Base-by-base conservation (phyloP, 2,113 vertebrate genomes). In the Lasiurus borealis region DNA sequence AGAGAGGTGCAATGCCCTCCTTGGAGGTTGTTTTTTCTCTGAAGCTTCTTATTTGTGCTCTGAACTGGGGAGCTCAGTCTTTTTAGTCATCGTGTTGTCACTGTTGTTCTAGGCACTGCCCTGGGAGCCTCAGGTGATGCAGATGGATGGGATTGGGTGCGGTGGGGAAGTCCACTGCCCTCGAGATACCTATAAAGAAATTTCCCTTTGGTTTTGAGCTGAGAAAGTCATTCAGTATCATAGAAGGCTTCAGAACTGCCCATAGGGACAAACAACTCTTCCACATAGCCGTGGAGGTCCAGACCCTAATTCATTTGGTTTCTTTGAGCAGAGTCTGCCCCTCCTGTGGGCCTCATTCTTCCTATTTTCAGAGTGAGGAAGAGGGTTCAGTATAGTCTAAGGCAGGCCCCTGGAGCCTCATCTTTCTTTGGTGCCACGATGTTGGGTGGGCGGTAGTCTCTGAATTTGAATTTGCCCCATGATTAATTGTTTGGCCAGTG, bases 41-140 rank as follows among this genome's bases (percentile, higher is more conserved):
- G n/a, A 91, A 76, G n/a, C 73, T 86, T 52, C 82, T 91, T 72
- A 25, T 66, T 91, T 83, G 86, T 59, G 2, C 59, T 95, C 46
- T 87, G 57, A 90, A 54, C 16, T 52, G 59, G 46, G 44, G 14
- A 91, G 29, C 50, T 71, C 12, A 48, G 19, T n/a, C 27, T 44
- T 94, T 76, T 81, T 71, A 81, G n/a, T 54, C 59, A n/a, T 50
- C 27, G 1, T 66, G 31, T 57, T 85, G 29, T 83, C 48, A 50
- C 23, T 40, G 25, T 83, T 90, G 59, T 77, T 9, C 83, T 64
- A 19, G n/a, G 23, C 19, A 73, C 46, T 81, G 62, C 86, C 66
- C 69, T 81, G 44, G 64, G 19, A 75, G 8, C 64, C n/a, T 54
- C 57, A 82, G 82, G 36, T 1, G 1, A 34, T 92, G 62, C 80